Evolutionary conservation across 2,888 invertebrate genomes (phyloP), one percentile per base, ranked within the genome.

Genomic region (Meganola albula): DNA sequence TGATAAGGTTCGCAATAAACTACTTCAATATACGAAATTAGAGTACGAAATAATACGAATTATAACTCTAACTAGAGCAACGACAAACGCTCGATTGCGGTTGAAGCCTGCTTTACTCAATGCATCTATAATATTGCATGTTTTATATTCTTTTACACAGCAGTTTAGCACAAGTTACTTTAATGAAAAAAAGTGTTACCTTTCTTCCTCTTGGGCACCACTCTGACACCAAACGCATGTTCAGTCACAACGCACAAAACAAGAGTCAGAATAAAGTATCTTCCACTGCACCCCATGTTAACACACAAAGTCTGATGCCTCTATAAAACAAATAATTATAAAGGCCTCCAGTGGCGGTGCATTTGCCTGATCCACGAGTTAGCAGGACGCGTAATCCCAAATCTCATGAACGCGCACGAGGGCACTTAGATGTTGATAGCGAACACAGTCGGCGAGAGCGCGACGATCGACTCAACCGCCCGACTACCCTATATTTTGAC

Each of bases 401-500:
- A 39, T 55, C 37, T 59, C 53, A 61, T 63, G 49, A 33, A 59
- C 3, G 54, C 67, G 65, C 63, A 61, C 54, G 45, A 44, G 44
- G 37, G 26, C 44, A 39, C 38, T 34, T 8, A 30, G 34, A 37
- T 44, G 34, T 42, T 34, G 43, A 32, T 40, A 37, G 41, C 46
- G 47, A 30, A 48, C 60, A 53, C 63, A 61, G 63, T 52, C 61
- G 64, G 52, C 58, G 58, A 57, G 53, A 53, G 64, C 65, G 55
- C 69, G 53, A 63, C 68, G 61, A 60, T 59, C 70, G 70, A 86
- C 64, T 74, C 77, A 68, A 76, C 84, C 83, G 82, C 70, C 78
- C 84, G 83, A 77, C 82, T 85, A 88, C 86, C 87, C 88, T 88
- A 88, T 87, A 88, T 89, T 88, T 88, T 87, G 83, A 88, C 78